Evolutionary conservation across 30 jellyfish, hydroid and myxozoan species (phyloP).

Genomic region (Cassiopea andromeda): DNA sequence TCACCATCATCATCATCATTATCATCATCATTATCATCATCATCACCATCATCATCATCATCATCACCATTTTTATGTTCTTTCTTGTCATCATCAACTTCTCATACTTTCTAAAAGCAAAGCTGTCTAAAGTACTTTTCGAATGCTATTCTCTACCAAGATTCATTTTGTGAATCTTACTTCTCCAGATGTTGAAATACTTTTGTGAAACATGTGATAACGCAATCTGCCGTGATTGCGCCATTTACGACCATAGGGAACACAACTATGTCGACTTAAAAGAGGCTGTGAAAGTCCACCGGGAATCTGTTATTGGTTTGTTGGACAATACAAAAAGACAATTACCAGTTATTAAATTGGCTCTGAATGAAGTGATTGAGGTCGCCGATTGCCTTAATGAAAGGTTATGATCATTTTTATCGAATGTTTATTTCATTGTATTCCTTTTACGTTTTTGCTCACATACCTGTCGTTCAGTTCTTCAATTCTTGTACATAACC

Average conservation of each 20-base stretch:
- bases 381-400: slow-evolving; percentile 70
- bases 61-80: not conserved
- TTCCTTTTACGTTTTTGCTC: too few relatives aligned
- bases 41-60: slow-evolving; percentile 2
- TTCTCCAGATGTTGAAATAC: slow-evolving; percentile 84
- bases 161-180: not conserved
- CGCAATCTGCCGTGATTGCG: slow-evolving; percentile 98
- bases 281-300: slow-evolving; percentile 93
- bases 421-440: too few relatives aligned
- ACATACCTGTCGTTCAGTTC: too few relatives aligned
- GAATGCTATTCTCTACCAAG: not conserved
- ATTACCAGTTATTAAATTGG: slow-evolving; percentile 80
- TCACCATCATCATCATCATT: not conserved
- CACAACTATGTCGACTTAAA: slow-evolving; percentile 91
- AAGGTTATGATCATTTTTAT: too few relatives aligned
- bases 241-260: slow-evolving; percentile 95
- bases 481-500: too few relatives aligned
- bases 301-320: slow-evolving; percentile 66
- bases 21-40: slow-evolving; percentile 8
- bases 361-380: slow-evolving; percentile 80
- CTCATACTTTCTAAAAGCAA: not conserved
- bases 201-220: slow-evolving; percentile 96
- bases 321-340: slow-evolving; percentile 82
- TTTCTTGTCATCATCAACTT: not conserved
- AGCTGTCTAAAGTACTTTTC: too few relatives aligned